Evolutionary conservation across 2,113 vertebrate species (phyloP).

Genomic region (Acanthochromis polyacanthus): DNA sequence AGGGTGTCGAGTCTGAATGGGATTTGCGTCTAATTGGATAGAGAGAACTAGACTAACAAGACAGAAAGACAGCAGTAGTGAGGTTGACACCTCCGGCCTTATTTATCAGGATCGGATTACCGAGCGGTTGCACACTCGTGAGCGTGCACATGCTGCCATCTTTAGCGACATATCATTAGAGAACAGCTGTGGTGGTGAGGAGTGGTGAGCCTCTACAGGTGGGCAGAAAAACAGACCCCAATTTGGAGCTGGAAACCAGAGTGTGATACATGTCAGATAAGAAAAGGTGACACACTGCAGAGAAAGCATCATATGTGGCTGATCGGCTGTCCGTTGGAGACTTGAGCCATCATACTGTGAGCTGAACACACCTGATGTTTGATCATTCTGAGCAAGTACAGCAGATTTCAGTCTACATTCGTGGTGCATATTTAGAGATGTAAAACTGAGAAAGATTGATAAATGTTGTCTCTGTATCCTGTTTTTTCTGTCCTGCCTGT

Average conservation of each 20-base stretch:
- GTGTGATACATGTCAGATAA: neutral
- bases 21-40: constrained; percentile 54
- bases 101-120: constrained; percentile 17
- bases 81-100: constrained; percentile 43
- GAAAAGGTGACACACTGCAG: neutral
- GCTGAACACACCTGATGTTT: neutral
- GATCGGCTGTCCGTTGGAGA: constrained; percentile 13
- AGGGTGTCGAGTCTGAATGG: constrained; percentile 30
- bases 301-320: neutral
- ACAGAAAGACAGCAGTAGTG: constrained; percentile 7
- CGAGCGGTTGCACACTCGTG: neutral
- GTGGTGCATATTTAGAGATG: neutral
- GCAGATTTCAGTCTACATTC: constrained; percentile 14
- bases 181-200: neutral
- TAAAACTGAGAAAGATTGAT: no score
- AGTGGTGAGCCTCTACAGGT: neutral
- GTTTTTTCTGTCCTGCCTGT: neutral
- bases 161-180: constrained; percentile 12
- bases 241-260: constrained; percentile 5
- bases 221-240: neutral
- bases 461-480: neutral
- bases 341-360: neutral
- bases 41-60: constrained; percentile 8
- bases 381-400: neutral
- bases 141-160: neutral